These are phyloP conservation scores for Dicrurus megarhynchus DNA, from an alignment of 2,113 vertebrate genomes.

Conservation along the genomic window DNA sequence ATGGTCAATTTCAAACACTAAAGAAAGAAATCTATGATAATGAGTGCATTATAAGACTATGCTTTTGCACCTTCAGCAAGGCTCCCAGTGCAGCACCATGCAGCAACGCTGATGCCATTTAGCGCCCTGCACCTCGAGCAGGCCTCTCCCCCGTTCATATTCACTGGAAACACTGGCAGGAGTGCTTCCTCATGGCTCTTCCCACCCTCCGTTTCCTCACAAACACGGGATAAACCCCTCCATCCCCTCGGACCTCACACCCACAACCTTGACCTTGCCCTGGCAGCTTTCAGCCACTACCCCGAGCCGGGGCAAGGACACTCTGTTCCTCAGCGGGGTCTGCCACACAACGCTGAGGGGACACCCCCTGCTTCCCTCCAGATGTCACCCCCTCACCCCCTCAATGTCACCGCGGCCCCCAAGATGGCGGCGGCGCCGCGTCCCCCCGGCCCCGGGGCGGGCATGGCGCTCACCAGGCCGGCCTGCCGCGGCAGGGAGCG, in stretches of 20 bases:
- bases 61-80: fast-evolving
- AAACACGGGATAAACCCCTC: neutral
- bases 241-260: neutral
- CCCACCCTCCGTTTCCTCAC: fast-evolving
- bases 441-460: neutral
- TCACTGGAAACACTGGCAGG: neutral
- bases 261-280: too few species aligned
- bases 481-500: slow-evolving; percentile 85
- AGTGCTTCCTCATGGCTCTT: fast-evolving
- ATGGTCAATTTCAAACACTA: fast-evolving
- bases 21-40: fast-evolving
- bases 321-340: neutral
- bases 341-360: neutral
- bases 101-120: fast-evolving
- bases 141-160: neutral
- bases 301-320: neutral
- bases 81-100: fast-evolving
- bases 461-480: slow-evolving; percentile 80
- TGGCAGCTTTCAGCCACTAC: neutral
- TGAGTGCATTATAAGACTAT: fast-evolving
- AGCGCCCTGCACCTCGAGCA: fast-evolving
- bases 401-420: slow-evolving; percentile 22
- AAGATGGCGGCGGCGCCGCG: neutral
- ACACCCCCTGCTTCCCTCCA: fast-evolving
- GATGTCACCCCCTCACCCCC: neutral